Evolutionary conservation across 2,888 invertebrate genomes (phyloP).

Genomic region (Pachydiplax longipennis): DNA sequence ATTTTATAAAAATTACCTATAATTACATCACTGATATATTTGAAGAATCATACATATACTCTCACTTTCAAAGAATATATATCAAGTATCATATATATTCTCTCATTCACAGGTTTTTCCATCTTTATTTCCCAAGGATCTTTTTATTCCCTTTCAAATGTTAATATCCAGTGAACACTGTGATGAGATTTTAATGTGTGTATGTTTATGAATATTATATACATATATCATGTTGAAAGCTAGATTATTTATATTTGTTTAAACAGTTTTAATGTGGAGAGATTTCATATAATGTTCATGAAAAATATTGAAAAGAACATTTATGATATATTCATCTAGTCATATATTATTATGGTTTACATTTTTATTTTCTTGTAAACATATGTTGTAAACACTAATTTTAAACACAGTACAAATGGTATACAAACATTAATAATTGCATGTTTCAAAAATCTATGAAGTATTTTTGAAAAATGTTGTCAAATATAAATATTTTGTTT

Average conservation of each 20-base stretch:
- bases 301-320: background rate
- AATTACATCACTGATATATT: too few relatives aligned
- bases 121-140: too few relatives aligned
- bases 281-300: background rate
- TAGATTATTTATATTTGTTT: background rate
- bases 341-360: background rate
- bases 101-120: too few relatives aligned
- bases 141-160: too few relatives aligned
- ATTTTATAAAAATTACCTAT: too few relatives aligned
- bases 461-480: constrained; percentile 37
- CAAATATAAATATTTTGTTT: constrained; percentile 8
- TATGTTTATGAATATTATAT: background rate
- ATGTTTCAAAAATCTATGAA: background rate
- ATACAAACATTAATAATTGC: constrained; percentile 34
- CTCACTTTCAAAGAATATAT: too few relatives aligned
- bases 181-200: too few relatives aligned
- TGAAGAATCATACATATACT: too few relatives aligned
- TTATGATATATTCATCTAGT: background rate
- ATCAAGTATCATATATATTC: too few relatives aligned
- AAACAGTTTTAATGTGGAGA: background rate
- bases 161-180: too few relatives aligned
- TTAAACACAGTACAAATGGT: constrained; percentile 33
- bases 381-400: constrained; percentile 17
- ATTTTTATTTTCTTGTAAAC: constrained; percentile 20
- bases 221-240: background rate